Evolutionary conservation across 2,888 invertebrate genomes (phyloP), one percentile per base, ranked within the genome.

Genomic region (Amphimallon solstitiale): DNA sequence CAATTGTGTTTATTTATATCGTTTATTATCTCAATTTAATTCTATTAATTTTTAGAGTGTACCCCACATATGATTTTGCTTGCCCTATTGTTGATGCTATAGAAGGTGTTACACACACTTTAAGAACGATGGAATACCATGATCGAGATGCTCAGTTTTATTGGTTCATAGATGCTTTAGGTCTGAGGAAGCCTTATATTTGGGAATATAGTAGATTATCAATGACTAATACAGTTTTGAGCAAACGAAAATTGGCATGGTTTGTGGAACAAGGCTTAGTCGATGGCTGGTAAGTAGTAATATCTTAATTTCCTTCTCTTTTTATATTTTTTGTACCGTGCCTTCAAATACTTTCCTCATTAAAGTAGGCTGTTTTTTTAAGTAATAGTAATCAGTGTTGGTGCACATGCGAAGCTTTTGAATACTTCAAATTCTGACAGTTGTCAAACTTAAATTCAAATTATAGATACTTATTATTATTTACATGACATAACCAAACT

Each of bases 1-100:
- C 78, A 85, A 76, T 23, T 48, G 54, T 56, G 7, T 67, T 34
- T 37, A 29, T 9, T 29, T n/a, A n/a, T n/a, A n/a, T n/a, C n/a
- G 29, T 45, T 38, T 60, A 40, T 34, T 46, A n/a, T 6, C 21
- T 38, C 29, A 9, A 7, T 5, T 21, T 29, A 51, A 61, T 59
- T 43, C 14, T 38, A 56, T 65, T 56, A 19, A 40, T 65, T 68
- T 83, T 15, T 81, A 97, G 97, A 78, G 98, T 97, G 0, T 99
- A 99, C 82, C 99, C 99, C 17, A 99, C 99, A 0, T 99, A 99
- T 79, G 99, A 99, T 84, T 99, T 99, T 85, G 98, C 99, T 0
- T 99, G 99, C 79, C 99, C 99, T 0, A 97, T 99, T 78, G 98
- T 99, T 54, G 99, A 99, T 83, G 92, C 97, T 12, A 87, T 98